phyloP scores from a whole-genome alignment of 2,113 vertebrate species.

The Ictalurus punctatus region DNA sequence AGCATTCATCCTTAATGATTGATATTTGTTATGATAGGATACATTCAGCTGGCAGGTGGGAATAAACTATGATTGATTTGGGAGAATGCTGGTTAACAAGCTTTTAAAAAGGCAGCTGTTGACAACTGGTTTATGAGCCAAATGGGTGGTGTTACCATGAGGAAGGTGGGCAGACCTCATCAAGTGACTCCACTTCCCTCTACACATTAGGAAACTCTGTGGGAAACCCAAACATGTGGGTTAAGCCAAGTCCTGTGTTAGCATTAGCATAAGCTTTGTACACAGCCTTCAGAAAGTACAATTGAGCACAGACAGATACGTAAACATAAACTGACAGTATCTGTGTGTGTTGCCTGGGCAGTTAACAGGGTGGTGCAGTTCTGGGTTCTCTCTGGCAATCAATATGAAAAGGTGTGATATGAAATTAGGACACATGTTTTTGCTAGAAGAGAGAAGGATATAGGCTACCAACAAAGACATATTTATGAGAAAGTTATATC shows the following conservation, averaged over 20 bases:
- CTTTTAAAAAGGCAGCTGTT: not conserved
- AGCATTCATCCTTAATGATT: not conserved
- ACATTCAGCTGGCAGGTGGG: not conserved
- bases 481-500: not conserved
- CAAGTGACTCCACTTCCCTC: not conserved
- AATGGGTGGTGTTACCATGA: not conserved
- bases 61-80: not conserved
- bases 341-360: not conserved
- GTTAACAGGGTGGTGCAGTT: constrained; percentile 47
- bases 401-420: constrained; percentile 34
- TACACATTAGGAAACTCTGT: constrained; percentile 13
- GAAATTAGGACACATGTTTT: constrained; percentile 34
- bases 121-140: not conserved
- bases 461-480: no score
- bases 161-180: not conserved
- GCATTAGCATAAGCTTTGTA: not conserved
- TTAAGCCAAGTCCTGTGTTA: not conserved
- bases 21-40: not conserved
- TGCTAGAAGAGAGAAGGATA: not conserved
- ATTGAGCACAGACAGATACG: not conserved
- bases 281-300: not conserved
- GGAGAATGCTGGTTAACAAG: not conserved
- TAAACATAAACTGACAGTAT: not conserved
- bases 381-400: constrained; percentile 8
- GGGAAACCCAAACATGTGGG: not conserved